Evolutionary conservation across 2,888 invertebrate genomes (phyloP), one percentile per base, ranked within the genome.

Genomic region (Formica aserva): DNA sequence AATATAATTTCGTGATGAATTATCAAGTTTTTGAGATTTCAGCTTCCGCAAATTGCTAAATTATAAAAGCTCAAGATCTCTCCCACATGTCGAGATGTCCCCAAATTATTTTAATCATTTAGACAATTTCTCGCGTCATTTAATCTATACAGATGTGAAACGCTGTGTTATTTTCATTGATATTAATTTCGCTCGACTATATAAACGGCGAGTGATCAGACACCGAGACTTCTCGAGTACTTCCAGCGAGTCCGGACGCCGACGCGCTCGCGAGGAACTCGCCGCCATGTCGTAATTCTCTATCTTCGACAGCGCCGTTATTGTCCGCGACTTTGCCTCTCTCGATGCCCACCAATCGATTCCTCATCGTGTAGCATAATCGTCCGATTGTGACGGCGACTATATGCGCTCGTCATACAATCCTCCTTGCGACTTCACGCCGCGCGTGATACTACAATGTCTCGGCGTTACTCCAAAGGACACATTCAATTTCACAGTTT

Each of bases 271-370:
- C 48, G 26, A 71, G 78, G 55, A 77, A 85, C 65, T 57, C 57
- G 32, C 82, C 38, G 82, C 22, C 77, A 22, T 63, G 67, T 77
- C 52, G 82, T 82, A 82, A 80, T 45, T 80, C 78, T 80, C 72
- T 45, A 80, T 72, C 78, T 80, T 80, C 60, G 78, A 80, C 78
- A 80, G 78, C 78, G 78, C 72, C 78, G 78, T 80, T 80, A 80
- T 80, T 80, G 71, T 72, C 45, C 72, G 72, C 78, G 71, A 78
- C 78, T 78, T 78, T 71, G 78, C 78, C 71, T 78, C 71, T 78
- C 71, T 78, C 77, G 78, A 78, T 78, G 71, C 41, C 48, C 69
- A 78, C 60, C 78, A 72, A 80, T 80, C 78, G 78, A 80, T 80
- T 80, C 71, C 52, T 78, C 77, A 57, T 38, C 71, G 71, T 57